A percentile compares a stretch with the other conserved stretches of the same genome.
phyloP scores from a whole-genome alignment of 2,113 vertebrate species.

The Donacobius atricapilla region DNA sequence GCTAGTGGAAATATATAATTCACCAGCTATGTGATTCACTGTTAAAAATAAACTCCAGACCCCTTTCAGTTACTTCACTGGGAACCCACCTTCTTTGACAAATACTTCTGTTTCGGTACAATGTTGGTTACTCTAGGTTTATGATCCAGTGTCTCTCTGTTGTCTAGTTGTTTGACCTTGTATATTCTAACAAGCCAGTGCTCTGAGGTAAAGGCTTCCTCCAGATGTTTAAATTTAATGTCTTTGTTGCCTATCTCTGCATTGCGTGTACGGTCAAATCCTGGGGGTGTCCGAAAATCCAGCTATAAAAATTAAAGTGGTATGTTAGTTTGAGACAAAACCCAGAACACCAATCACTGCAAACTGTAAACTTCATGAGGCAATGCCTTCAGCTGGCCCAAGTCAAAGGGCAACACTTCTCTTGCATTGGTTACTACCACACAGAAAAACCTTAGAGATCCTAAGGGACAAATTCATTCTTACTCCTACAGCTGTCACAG shows the following conservation, averaged over 20 bases:
- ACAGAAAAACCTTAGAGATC: neutral
- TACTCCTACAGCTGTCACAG: neutral
- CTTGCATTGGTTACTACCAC: neutral
- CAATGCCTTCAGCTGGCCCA: neutral
- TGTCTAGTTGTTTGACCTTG: conserved; percentile 94
- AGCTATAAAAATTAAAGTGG: conserved; percentile 74
- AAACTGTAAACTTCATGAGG: neutral
- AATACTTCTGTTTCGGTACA: conserved; percentile 92
- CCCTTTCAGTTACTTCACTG: conserved; percentile 6
- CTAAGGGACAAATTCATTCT: neutral
- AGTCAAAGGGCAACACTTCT: neutral
- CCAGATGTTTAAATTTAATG: conserved; percentile 94
- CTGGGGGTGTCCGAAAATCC: conserved; percentile 95
- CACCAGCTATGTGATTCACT: conserved; percentile 23
- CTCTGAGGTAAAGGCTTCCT: conserved; percentile 97
- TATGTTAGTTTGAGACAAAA: neutral
- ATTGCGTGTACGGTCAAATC: conserved; percentile 95
- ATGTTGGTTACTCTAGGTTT: conserved; percentile 88
- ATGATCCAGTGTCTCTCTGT: conserved; percentile 88
- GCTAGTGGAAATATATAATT: conserved; percentile 46
- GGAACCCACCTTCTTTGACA: conserved; percentile 91
- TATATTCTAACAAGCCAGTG: conserved; percentile 98
- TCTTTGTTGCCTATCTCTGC: conserved; percentile 98
- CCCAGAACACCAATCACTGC: neutral
- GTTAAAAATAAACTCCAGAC: conserved; percentile 27